phyloP scores from a whole-genome alignment of 2,113 vertebrate genomes.

The Guaruba guarouba region DNA sequence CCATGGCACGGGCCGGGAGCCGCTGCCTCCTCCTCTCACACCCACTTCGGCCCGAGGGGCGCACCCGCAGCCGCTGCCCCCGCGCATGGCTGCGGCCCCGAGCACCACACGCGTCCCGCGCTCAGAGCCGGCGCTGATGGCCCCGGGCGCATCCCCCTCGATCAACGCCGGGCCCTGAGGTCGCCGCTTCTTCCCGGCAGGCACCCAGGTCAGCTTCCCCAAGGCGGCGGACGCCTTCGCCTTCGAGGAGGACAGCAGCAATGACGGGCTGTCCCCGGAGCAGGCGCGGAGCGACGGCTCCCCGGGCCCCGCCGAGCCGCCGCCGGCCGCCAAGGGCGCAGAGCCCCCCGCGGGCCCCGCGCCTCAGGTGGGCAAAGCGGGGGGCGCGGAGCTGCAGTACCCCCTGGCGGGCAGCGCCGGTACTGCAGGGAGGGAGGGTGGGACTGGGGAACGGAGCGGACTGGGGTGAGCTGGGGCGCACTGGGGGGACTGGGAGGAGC shows the following conservation, averaged over 20 bases:
- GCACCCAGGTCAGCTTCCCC: slow-evolving; percentile 84
- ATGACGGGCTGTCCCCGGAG: slow-evolving; percentile 89
- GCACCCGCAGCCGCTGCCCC: neutral
- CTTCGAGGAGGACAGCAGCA: slow-evolving; percentile 97
- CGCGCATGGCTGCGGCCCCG: rapidly evolving
- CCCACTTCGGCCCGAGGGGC: rapidly evolving
- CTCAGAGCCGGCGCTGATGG: neutral
- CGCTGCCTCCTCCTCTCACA: neutral
- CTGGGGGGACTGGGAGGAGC: too few species aligned
- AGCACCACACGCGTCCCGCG: rapidly evolving
- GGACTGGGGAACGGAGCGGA: too few species aligned
- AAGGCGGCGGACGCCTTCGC: slow-evolving; percentile 88
- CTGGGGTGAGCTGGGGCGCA: too few species aligned
- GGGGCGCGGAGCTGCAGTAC: neutral
- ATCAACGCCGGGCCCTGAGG: neutral
- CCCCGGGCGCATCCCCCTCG: rapidly evolving
- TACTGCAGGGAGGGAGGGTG: too few species aligned
- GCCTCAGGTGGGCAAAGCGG: too few species aligned
- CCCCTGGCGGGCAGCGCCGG: neutral
- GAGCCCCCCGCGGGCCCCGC: slow-evolving; percentile 63
- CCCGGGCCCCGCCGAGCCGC: slow-evolving; percentile 77
- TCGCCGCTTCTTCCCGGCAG: slow-evolving; percentile 26
- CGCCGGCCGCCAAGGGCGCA: slow-evolving; percentile 71
- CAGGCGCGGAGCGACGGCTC: slow-evolving; percentile 85
- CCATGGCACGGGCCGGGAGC: rapidly evolving